phyloP scores from a whole-genome alignment of 2,797 vertebrate species.

The Channa striata region DNA sequence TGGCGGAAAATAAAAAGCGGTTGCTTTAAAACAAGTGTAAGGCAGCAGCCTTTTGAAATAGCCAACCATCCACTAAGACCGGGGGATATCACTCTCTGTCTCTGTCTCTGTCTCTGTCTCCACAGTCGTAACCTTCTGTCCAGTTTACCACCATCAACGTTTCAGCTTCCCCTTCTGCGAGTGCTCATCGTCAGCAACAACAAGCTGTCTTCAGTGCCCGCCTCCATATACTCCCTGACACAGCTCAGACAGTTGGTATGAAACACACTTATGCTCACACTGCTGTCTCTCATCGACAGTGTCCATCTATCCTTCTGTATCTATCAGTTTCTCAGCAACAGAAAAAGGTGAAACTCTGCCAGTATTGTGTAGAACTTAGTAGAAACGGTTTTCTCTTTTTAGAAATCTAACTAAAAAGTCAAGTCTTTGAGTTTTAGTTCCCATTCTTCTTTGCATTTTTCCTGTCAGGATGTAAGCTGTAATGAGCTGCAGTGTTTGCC shows the following conservation, averaged over 20 bases:
- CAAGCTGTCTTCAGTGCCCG: constrained; percentile 88
- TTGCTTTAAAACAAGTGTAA: too few relatives aligned
- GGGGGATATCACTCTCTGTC: neutral
- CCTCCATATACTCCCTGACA: constrained; percentile 86
- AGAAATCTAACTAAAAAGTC: neutral
- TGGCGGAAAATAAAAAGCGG: neutral
- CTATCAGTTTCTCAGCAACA: constrained; percentile 2
- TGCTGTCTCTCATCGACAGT: neutral
- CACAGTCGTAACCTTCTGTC: constrained; percentile 92
- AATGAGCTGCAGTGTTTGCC: constrained; percentile 92
- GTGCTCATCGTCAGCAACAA: constrained; percentile 95
- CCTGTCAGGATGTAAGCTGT: constrained; percentile 90
- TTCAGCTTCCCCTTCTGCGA: constrained; percentile 91
- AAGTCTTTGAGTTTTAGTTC: neutral
- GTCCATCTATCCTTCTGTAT: constrained; percentile 15
- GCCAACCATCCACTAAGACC: neutral
- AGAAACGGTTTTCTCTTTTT: neutral
- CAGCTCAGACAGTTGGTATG: constrained; percentile 92
- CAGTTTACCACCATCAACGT: constrained; percentile 87
- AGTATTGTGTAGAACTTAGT: neutral
- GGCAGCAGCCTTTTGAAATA: neutral
- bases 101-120: constrained; percentile 19
- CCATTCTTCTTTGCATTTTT: neutral
- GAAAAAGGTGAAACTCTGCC: neutral
- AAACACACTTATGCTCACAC: constrained; percentile 17